Evolutionary conservation across 1,140 invertebrate genomes (phyloP), one percentile per base, ranked within the genome.

Genomic region (Maconellicoccus hirsutus): DNA sequence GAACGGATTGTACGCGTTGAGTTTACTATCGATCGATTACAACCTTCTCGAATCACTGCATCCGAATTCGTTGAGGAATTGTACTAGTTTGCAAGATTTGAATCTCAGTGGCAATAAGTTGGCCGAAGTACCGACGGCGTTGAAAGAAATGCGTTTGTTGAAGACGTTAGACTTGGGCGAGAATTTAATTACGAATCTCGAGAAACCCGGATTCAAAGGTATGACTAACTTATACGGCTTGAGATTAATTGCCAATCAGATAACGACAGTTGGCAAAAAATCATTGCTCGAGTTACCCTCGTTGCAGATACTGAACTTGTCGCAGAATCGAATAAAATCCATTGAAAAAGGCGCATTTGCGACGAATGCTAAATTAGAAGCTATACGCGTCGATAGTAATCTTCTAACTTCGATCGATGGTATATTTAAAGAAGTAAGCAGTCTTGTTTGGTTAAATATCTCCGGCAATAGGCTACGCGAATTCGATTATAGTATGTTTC

Each of bases 401-500:
- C 83, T 86, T 72, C 80, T 96, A 23, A 87, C 85, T 14, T 90
- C 94, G 76, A 92, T 96, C 69, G 90, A 88, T 77, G 89, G 89
- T 3, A 81, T 93, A 21, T 94, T 96, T 78, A 86, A 86, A 72
- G 88, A 92, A 75, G 86, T 94, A 76, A 85, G 88, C 0, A 88
- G 87, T 74, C 80, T 96, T 61, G 81, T 92, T 74, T 94, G 91
- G 91, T 80, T 96, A 25, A 96, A 96, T 81, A 88, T 95, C 72
- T 94, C 91, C 25, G 91, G 93, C 80, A 96, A 96, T 82, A 86
- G 88, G 76, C 82, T 96, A 74, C 85, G 91, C 75, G 89, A 89
- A 86, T 96, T 96, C 81, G 93, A 96, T 80, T 96, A 94, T 79
- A 85, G 88, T 16, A 83, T 93, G 71, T 86, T 96, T 66, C 93